phyloP scores from a whole-genome alignment of 2,888 invertebrate species.

The Scaptomyza parva region DNA sequence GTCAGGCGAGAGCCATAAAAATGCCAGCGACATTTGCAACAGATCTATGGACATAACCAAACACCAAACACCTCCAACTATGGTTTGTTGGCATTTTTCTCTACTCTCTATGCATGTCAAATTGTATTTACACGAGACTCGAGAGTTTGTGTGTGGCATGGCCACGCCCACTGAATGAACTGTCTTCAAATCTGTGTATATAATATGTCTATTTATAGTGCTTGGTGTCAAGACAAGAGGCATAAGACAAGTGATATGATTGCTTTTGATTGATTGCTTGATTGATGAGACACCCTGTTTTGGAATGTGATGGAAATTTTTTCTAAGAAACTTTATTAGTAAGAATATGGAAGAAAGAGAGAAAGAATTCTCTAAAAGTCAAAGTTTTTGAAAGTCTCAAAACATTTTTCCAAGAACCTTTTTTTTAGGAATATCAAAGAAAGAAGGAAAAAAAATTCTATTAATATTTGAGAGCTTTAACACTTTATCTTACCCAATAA shows the following conservation, averaged over 20 bases:
- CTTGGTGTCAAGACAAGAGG: slow-evolving; percentile 1
- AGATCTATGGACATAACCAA: slow-evolving; percentile 47
- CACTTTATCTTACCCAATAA: too few relatives aligned
- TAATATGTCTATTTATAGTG: slow-evolving; percentile 42
- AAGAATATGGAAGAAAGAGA: too few relatives aligned
- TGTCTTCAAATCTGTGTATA: slow-evolving; percentile 22
- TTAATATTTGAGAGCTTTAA: too few relatives aligned
- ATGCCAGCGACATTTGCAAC: slow-evolving; percentile 56
- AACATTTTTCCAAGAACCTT: too few relatives aligned
- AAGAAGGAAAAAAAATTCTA: too few relatives aligned
- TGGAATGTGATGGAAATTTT: not conserved
- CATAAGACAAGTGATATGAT: slow-evolving; percentile 9
- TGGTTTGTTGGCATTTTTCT: slow-evolving; percentile 19
- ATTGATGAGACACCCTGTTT: slow-evolving; percentile 5
- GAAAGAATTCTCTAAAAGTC: too few relatives aligned
- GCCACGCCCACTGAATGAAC: slow-evolving; percentile 32
- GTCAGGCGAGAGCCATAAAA: slow-evolving; percentile 49
- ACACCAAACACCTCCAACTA: slow-evolving; percentile 56
- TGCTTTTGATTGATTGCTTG: slow-evolving; percentile 1
- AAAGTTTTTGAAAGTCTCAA: too few relatives aligned
- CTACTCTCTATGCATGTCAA: slow-evolving; percentile 41
- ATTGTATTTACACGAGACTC: slow-evolving; percentile 43
- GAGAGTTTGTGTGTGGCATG: slow-evolving; percentile 22
- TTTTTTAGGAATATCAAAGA: too few relatives aligned
- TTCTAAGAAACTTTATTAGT: too few relatives aligned